A percentile compares a stretch with the other conserved stretches of the same genome.
Evolutionary conservation across 2,888 invertebrate species (phyloP).

Genomic region (Sinotaia quadrata): DNA sequence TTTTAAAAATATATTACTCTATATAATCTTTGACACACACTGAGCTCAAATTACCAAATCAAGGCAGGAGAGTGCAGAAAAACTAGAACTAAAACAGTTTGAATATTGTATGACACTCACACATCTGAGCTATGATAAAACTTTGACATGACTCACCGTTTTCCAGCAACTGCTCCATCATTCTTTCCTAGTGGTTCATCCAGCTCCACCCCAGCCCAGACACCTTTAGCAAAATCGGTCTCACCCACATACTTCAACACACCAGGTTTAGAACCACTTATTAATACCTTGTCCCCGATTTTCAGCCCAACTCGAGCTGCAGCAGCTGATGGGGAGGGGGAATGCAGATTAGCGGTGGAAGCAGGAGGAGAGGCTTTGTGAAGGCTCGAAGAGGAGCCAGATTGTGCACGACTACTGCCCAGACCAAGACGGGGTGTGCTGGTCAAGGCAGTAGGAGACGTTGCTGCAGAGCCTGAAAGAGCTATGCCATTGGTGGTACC

Average conservation of each 20-base stretch:
- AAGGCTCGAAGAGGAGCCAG: slow-evolving; percentile 54
- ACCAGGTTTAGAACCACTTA: slow-evolving; percentile 81
- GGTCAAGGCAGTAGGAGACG: slow-evolving; percentile 32
- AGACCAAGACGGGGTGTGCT: slow-evolving; percentile 43
- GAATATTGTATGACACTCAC: background rate
- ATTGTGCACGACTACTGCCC: slow-evolving; percentile 43
- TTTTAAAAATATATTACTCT: no score
- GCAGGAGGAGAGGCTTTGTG: slow-evolving; percentile 42
- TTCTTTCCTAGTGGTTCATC: slow-evolving; percentile 96
- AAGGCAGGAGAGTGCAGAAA: no score
- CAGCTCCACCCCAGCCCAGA: slow-evolving; percentile 96
- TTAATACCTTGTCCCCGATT: slow-evolving; percentile 69
- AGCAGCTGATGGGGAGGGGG: slow-evolving; percentile 36
- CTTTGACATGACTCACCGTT: slow-evolving; percentile 78
- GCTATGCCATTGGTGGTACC: slow-evolving; percentile 30
- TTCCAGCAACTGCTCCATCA: slow-evolving; percentile 93
- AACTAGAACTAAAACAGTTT: background rate
- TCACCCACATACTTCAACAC: slow-evolving; percentile 87
- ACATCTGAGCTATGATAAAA: no score
- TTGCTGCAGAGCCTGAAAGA: slow-evolving; percentile 21
- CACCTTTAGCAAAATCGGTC: slow-evolving; percentile 92
- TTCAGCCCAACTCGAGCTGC: slow-evolving; percentile 46
- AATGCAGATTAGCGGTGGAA: slow-evolving; percentile 35
- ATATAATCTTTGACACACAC: no score
- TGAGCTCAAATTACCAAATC: no score